Evolutionary conservation across 2,797 vertebrate genomes (phyloP).

Genomic region (Chloroceryle amazona): DNA sequence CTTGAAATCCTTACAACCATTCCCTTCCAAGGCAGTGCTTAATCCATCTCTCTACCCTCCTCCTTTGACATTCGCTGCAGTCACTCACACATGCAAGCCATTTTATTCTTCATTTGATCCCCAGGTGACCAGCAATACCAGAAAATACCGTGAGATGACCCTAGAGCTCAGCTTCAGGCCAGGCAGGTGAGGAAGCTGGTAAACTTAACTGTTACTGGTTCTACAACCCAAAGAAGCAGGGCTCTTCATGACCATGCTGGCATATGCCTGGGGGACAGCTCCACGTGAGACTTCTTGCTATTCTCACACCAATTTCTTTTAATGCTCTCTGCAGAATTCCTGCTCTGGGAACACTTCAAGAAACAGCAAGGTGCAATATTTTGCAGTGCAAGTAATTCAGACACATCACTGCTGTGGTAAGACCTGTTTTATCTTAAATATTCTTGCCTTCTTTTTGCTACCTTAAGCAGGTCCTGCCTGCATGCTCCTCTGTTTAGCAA

Average conservation of each 20-base stretch:
- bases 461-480: neutral
- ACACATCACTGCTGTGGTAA: neutral
- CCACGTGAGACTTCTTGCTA: neutral
- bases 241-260: fast-evolving
- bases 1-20: constrained; percentile 5
- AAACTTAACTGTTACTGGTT: neutral
- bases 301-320: neutral
- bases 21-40: neutral
- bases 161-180: neutral
- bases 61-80: neutral
- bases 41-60: neutral
- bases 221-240: neutral
- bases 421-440: neutral
- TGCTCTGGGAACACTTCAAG: neutral
- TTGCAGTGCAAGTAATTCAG: neutral
- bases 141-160: neutral
- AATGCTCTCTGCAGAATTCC: neutral
- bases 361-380: neutral
- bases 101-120: neutral
- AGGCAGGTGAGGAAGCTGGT: neutral
- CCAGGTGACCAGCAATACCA: neutral
- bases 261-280: fast-evolving
- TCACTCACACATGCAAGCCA: neutral
- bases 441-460: neutral
- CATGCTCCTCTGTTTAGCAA: neutral